Evolutionary conservation across 1,140 invertebrate species (phyloP).

Genomic region (Atta texana): DNA sequence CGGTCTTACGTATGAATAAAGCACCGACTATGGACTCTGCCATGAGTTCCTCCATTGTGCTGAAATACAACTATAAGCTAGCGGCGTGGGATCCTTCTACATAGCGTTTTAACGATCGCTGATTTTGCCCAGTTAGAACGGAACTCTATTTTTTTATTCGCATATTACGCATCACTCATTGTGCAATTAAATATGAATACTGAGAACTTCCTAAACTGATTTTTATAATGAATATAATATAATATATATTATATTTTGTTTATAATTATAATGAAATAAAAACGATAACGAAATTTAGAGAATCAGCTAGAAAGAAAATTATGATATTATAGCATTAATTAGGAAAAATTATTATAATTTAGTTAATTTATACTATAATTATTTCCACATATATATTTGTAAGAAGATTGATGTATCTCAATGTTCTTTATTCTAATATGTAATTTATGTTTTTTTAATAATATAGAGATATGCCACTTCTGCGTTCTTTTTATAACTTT

Average conservation of each 20-base stretch:
- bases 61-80: background rate
- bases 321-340: background rate
- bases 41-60: conserved; percentile 32
- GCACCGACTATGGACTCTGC: conserved; percentile 32
- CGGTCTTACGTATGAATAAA: conserved; percentile 65
- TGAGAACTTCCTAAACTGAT: background rate
- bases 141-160: background rate
- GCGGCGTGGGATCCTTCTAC: conserved; percentile 34
- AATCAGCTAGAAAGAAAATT: background rate
- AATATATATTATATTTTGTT: background rate
- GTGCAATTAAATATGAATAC: background rate
- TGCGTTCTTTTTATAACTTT: background rate
- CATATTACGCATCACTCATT: background rate
- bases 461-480: background rate
- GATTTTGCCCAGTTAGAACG: conserved; percentile 7
- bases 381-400: background rate
- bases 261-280: background rate
- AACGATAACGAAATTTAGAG: background rate
- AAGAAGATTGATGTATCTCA: background rate
- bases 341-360: background rate
- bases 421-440: background rate
- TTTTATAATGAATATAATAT: background rate
- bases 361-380: background rate
- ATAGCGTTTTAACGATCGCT: conserved; percentile 17
- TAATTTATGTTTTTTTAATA: background rate